Percentiles rank a stretch among this genome's conserved stretches.
These are phyloP conservation scores for Clytia hemisphaerica DNA, from an alignment of 30 jellyfish, hydroid and myxozoan species.

Conservation along the genomic window DNA sequence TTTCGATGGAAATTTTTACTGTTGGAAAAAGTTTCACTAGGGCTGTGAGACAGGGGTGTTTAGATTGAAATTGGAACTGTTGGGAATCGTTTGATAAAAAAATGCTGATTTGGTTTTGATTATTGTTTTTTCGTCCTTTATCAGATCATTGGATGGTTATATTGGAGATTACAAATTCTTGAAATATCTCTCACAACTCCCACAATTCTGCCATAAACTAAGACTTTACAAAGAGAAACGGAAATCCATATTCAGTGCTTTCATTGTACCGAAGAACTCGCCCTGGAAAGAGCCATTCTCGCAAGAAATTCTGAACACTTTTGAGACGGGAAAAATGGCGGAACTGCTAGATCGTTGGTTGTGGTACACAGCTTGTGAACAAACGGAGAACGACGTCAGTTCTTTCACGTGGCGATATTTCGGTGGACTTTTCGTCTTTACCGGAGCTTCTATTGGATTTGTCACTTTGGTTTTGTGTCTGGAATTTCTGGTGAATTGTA, in stretches of 20 bases:
- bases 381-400: conserved; percentile 1
- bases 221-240: background rate
- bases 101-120: no score
- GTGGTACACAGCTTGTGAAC: background rate
- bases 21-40: no score
- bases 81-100: no score
- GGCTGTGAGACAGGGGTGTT: no score
- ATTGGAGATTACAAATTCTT: conserved; percentile 1
- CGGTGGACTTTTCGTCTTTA: background rate
- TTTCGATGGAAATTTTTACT: no score
- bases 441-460: no score
- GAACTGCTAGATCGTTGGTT: background rate
- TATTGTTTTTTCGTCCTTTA: background rate
- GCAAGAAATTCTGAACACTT: background rate
- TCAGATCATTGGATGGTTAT: conserved; percentile 9
- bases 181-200: background rate
- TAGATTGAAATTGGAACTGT: no score
- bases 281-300: conserved; percentile 1
- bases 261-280: background rate
- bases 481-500: no score
- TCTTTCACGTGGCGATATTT: background rate
- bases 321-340: background rate
- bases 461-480: no score
- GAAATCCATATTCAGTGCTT: background rate
- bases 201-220: conserved; percentile 1